Evolutionary conservation across 2,888 invertebrate species (phyloP).

Genomic region (Conus canariensis): DNA sequence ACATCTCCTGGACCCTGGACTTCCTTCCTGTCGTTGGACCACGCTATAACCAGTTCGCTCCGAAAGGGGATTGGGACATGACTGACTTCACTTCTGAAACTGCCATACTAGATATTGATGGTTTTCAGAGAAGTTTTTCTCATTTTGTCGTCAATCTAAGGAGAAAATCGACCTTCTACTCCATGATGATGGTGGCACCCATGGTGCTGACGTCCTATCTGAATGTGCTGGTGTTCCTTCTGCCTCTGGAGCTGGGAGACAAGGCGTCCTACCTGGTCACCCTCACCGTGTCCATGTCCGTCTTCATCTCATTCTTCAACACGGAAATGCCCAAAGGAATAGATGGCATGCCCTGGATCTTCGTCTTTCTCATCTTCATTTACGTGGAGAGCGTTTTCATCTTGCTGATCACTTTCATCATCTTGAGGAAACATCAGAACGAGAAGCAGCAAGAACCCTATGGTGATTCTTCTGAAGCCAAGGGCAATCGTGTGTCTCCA

Average conservation of each 20-base stretch:
- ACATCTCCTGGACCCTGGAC: neutral
- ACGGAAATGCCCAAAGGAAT: neutral
- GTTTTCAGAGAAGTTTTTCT: neutral
- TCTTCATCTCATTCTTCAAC: no score
- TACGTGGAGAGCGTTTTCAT: neutral
- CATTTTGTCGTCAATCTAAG: neutral
- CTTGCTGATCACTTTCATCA: neutral
- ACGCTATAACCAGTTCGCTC: neutral
- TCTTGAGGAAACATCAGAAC: neutral
- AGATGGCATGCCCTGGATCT: neutral
- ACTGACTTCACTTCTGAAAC: neutral
- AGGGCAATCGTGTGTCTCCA: neutral
- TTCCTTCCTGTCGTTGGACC: neutral
- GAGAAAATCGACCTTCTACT: slow-evolving; percentile 2
- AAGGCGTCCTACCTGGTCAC: no score
- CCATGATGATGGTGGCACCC: neutral
- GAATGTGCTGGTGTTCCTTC: no score
- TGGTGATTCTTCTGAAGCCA: no score
- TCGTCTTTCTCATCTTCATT: neutral
- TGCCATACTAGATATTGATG: neutral
- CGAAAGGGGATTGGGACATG: slow-evolving; percentile 8
- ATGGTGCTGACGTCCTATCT: slow-evolving; percentile 27
- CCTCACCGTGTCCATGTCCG: no score
- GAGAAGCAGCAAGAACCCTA: neutral
- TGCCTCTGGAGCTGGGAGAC: no score